Conservation (phyloP, 2,888 invertebrate genomes). For the Geophilus truncorum region DNA sequence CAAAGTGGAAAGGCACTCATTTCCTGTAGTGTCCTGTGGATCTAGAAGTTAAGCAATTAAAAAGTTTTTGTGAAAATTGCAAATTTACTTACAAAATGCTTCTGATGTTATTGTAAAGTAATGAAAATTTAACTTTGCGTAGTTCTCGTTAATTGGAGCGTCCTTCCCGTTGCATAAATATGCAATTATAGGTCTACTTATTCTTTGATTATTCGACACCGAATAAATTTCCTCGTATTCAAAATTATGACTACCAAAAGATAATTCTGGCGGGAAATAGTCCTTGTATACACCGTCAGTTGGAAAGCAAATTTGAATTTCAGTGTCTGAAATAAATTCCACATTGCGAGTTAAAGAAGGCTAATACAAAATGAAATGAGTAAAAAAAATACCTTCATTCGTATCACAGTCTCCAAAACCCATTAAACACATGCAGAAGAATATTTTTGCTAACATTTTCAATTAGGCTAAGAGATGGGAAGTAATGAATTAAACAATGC, state of each 20-base stretch:
- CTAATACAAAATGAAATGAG: not conserved
- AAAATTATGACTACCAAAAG: not conserved
- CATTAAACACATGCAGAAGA: no score
- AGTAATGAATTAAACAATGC: no score
- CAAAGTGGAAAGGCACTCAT: not conserved
- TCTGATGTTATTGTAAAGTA: not conserved
- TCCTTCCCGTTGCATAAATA: not conserved
- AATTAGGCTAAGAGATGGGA: no score
- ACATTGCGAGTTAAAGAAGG: not conserved
- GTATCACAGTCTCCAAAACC: no score
- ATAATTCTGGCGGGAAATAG: not conserved
- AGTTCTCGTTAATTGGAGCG: not conserved
- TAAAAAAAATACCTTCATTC: not conserved
- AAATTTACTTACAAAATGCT: not conserved
- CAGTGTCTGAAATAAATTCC: not conserved
- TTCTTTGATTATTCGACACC: not conserved
- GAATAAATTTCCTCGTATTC: not conserved
- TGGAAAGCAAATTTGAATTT: not conserved
- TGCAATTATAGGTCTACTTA: not conserved
- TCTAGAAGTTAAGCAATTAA: no score
- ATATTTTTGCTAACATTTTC: no score
- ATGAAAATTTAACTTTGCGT: not conserved
- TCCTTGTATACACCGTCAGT: not conserved
- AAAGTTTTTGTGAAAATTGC: no score
- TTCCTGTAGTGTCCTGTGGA: no score